Evolutionary conservation across 2,113 vertebrate genomes (phyloP).

Genomic region (Phyllostomus discolor): DNA sequence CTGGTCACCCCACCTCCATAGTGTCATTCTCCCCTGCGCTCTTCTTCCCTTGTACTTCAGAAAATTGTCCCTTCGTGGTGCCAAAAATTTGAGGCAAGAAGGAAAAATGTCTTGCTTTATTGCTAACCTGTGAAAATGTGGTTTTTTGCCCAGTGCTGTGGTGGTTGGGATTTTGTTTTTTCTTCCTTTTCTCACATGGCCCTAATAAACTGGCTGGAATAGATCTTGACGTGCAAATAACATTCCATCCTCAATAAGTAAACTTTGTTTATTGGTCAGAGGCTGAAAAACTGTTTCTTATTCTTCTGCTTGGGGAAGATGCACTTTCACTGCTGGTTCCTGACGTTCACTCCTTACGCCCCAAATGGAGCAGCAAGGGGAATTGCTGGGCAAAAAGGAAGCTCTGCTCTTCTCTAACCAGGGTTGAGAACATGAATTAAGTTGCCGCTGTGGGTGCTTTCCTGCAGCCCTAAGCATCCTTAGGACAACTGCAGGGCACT

Average conservation of each 20-base stretch:
- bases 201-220: not conserved
- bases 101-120: conserved; percentile 50
- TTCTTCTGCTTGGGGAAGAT: conserved; percentile 49
- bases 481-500: not conserved
- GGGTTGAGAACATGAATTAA: not conserved
- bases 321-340: not conserved
- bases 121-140: conserved; percentile 57
- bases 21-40: not conserved
- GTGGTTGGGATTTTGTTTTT: conserved; percentile 23
- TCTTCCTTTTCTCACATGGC: not conserved
- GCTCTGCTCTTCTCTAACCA: not conserved
- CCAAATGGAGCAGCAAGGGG: not conserved
- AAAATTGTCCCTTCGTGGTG: not conserved
- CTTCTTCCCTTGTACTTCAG: not conserved
- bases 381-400: not conserved
- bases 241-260: conserved; percentile 51
- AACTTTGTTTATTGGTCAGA: not conserved
- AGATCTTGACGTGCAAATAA: not conserved
- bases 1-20: too few relatives aligned
- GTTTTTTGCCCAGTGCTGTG: conserved; percentile 24
- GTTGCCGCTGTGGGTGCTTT: too few relatives aligned
- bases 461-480: not conserved
- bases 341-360: not conserved
- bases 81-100: conserved; percentile 26
- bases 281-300: conserved; percentile 41